Percentiles rank a stretch among this genome's conserved stretches.
These are phyloP conservation scores for Alectura lathami DNA, from an alignment of 2,113 vertebrate genomes.

Conservation along the genomic window DNA sequence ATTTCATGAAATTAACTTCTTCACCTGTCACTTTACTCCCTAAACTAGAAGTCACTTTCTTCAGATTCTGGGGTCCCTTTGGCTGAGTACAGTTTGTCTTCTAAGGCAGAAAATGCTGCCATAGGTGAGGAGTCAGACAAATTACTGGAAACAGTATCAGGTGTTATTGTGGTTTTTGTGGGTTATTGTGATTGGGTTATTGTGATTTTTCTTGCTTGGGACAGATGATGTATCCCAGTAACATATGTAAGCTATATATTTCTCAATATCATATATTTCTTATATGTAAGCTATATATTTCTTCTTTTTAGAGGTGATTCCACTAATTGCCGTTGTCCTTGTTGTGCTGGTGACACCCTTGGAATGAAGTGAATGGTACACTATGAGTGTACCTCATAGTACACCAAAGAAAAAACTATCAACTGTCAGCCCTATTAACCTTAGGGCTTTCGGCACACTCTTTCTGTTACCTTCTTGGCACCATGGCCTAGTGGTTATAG, in stretches of 20 bases:
- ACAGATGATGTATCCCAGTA: background rate
- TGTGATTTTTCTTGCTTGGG: background rate
- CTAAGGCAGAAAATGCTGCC: background rate
- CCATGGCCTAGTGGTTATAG: background rate
- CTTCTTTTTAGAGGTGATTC: slow-evolving; percentile 34
- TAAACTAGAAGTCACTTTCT: background rate
- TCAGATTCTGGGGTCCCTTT: background rate
- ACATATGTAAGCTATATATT: slow-evolving; percentile 34
- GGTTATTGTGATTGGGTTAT: background rate
- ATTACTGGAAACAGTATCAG: background rate
- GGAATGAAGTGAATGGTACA: slow-evolving; percentile 39
- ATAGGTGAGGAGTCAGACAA: background rate
- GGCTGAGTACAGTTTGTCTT: background rate
- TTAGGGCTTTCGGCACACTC: background rate
- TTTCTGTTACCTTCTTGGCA: background rate
- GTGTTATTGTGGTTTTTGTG: background rate
- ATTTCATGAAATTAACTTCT: background rate
- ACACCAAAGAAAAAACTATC: background rate
- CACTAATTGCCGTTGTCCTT: slow-evolving; percentile 35
- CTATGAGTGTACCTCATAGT: too few species aligned
- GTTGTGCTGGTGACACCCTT: slow-evolving; percentile 1
- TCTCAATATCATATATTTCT: too few species aligned
- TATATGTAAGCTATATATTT: slow-evolving; percentile 27
- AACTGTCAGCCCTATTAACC: background rate
- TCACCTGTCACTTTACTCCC: background rate